Conservation (phyloP, 2,113 vertebrate species). For the Scophthalmus maximus region DNA sequence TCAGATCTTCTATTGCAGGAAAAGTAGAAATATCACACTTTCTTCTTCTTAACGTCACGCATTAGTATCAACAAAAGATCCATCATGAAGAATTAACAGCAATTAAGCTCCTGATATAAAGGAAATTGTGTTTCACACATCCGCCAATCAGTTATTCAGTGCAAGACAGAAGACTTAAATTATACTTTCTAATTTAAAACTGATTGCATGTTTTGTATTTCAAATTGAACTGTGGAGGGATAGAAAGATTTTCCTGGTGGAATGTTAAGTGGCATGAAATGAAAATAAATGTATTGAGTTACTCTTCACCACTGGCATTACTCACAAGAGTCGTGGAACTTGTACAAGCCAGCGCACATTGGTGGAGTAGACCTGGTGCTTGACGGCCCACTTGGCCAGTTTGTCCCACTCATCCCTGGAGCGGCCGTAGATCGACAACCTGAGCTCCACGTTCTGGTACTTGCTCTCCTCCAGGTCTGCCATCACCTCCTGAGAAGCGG, state of each 20-base stretch:
- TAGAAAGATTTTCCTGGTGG: too few relatives aligned
- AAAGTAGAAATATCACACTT: neutral
- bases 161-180: too few relatives aligned
- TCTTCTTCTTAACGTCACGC: too few relatives aligned
- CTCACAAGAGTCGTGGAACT: conserved; percentile 97
- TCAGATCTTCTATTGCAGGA: too few relatives aligned
- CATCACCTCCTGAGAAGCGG: conserved; percentile 92
- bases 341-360: conserved; percentile 98
- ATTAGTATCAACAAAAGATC: too few relatives aligned
- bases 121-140: too few relatives aligned
- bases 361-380: conserved; percentile 90
- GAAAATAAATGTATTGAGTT: neutral
- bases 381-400: conserved; percentile 91
- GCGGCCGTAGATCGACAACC: conserved; percentile 94
- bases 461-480: conserved; percentile 97
- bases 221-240: too few relatives aligned
- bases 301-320: conserved; percentile 33
- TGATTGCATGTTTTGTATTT: too few relatives aligned
- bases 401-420: conserved; percentile 95
- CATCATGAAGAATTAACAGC: too few relatives aligned
- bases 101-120: too few relatives aligned
- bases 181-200: too few relatives aligned
- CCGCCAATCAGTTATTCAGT: too few relatives aligned
- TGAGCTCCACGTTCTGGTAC: conserved; percentile 95
- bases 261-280: neutral